Conservation (phyloP, 2,888 invertebrate genomes). For the Nemotelus nigrinus region DNA sequence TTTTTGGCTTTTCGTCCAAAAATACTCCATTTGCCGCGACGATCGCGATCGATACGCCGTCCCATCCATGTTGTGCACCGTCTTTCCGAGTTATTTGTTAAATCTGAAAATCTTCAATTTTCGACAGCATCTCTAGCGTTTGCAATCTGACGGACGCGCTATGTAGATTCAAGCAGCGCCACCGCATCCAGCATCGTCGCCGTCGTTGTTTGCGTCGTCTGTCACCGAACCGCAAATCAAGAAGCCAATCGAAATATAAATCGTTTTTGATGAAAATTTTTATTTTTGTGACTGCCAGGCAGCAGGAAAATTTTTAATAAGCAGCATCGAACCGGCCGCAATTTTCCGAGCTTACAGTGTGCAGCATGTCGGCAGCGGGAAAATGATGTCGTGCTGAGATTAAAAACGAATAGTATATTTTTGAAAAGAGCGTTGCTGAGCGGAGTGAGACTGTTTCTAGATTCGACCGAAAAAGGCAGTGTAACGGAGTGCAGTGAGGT, state of each 20-base stretch:
- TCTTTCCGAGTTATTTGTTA: no score
- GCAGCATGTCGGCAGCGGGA: slow-evolving; percentile 45
- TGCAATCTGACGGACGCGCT: no score
- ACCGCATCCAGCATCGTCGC: no score
- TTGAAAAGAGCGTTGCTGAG: slow-evolving; percentile 25
- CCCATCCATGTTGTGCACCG: no score
- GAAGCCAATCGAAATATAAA: slow-evolving; percentile 25
- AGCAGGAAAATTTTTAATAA: slow-evolving; percentile 48
- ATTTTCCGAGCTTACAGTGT: slow-evolving; percentile 43
- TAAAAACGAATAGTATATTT: slow-evolving; percentile 24
- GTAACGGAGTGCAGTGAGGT: slow-evolving; percentile 37
- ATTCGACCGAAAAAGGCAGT: background rate
- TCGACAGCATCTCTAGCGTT: no score
- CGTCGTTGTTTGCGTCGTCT: background rate
- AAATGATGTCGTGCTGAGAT: slow-evolving; percentile 47
- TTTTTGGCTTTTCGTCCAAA: slow-evolving; percentile 33
- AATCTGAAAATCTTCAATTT: no score
- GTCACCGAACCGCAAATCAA: slow-evolving; percentile 34
- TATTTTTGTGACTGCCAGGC: slow-evolving; percentile 46
- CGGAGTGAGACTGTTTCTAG: background rate
- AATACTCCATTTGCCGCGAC: slow-evolving; percentile 30
- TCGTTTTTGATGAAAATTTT: slow-evolving; percentile 44
- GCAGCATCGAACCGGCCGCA: slow-evolving; percentile 39
- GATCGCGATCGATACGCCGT: background rate
- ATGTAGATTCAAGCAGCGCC: no score